Evolutionary conservation across 2,888 invertebrate species (phyloP), one percentile per base, ranked within the genome.

Genomic region (Mesorhabditis sp.): DNA sequence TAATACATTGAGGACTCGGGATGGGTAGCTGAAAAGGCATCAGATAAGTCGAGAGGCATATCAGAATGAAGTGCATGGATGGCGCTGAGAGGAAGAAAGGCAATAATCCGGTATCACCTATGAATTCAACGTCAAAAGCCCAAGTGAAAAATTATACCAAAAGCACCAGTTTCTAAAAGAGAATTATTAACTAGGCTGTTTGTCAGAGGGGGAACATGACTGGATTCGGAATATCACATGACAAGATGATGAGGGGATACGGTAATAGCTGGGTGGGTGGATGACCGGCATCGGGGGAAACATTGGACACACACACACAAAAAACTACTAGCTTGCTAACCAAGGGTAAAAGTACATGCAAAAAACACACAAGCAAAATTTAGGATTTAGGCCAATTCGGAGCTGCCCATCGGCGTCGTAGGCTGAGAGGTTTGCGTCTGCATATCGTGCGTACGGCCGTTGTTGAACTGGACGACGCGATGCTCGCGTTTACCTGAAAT

Each of bases 361-460:
- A 13, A 50, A 13, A 10, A n/a, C 7, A 50, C 58, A 50, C 7
- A 50, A 50, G n/a, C 10, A 50, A 50, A 50, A 50, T 50, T 50
- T 50, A 10, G n/a, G n/a, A 50, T 50, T 50, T 50, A 13, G n/a
- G n/a, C 7, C n/a, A 50, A n/a, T 13, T 50, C 58, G 28, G 28
- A 28, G 28, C n/a, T n/a, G 10, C 58, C 4, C 3, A 28, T 10
- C 10, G 80, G 79, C 5, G 77, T 76, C 2, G 74, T 44, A 4
- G 80, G 77, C 7, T 66, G 4, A 2, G 77, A 79, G 0, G 80
- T 80, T 64, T 80, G 78, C 4, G 80, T 80, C 65, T 78, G 72
- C 74, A 76, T 75, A 42, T 78, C 73, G n/a, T 70, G 68, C 61
- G 76, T 76, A 41, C 66, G 66, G 4, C 70, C 70, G 45, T 75